phyloP scores from a whole-genome alignment of 2,113 vertebrate species.

The Fukomys damarensis region DNA sequence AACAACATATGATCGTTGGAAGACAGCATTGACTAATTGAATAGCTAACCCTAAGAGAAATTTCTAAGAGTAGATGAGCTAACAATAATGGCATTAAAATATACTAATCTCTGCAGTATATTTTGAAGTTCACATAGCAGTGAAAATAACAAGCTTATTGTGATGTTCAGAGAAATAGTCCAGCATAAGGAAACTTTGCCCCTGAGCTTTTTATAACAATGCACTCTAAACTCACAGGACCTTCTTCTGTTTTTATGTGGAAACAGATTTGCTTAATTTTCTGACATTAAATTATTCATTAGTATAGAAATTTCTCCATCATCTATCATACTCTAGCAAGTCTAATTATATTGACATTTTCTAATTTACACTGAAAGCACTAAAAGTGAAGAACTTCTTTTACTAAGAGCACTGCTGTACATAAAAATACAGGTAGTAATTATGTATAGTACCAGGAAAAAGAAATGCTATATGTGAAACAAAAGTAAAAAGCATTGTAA shows the following conservation, averaged over 20 bases:
- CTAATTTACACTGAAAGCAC: background rate
- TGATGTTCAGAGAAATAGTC: constrained; percentile 47
- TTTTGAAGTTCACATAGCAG: constrained; percentile 10
- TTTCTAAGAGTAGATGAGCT: background rate
- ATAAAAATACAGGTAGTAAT: background rate
- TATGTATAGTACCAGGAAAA: background rate
- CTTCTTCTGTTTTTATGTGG: background rate
- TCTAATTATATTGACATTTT: background rate
- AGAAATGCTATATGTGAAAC: background rate
- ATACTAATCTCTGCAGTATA: background rate
- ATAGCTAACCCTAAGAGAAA: constrained; percentile 4
- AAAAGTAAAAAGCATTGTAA: background rate
- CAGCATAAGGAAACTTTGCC: constrained; percentile 10
- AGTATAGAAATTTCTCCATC: constrained; percentile 1
- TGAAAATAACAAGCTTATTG: background rate
- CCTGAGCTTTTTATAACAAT: background rate
- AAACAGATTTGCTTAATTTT: constrained; percentile 50
- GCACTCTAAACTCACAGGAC: background rate
- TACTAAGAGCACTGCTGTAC: background rate
- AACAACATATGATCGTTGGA: constrained; percentile 11
- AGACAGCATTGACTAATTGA: constrained; percentile 15
- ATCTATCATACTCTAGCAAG: background rate
- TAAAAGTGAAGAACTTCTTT: background rate
- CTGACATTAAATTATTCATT: background rate
- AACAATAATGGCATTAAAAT: background rate